These are phyloP conservation scores for Chionomys nivalis DNA, from an alignment of 2,113 vertebrate genomes.

Conservation along the genomic window DNA sequence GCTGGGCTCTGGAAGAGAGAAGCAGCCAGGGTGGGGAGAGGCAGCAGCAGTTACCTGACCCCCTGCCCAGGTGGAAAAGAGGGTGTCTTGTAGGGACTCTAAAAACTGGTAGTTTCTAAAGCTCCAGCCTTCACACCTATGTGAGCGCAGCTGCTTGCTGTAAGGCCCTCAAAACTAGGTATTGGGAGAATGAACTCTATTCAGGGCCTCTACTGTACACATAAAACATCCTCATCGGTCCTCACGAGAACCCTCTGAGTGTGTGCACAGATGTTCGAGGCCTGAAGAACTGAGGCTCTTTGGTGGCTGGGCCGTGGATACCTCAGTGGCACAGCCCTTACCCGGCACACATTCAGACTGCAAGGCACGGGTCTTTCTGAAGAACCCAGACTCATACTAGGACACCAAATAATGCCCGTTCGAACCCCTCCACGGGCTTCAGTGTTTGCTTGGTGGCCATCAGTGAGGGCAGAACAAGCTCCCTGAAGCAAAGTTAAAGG, in stretches of 20 bases:
- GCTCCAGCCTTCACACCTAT: background rate
- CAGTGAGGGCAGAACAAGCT: background rate
- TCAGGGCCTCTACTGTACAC: background rate
- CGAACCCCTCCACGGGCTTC: background rate
- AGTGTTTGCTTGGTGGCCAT: background rate
- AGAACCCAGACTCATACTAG: background rate
- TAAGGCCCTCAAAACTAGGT: background rate
- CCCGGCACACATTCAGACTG: background rate
- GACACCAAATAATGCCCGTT: background rate
- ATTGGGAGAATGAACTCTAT: background rate
- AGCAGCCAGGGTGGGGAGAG: background rate
- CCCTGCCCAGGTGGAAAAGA: background rate
- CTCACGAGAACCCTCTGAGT: background rate
- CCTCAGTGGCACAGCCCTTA: background rate
- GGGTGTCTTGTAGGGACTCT: background rate
- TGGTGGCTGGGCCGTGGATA: background rate
- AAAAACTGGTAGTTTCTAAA: background rate
- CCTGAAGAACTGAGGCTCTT: background rate
- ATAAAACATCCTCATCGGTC: background rate
- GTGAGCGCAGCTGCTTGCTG: background rate
- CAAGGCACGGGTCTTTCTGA: background rate
- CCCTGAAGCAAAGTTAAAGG: background rate
- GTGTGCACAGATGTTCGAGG: background rate
- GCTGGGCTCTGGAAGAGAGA: background rate
- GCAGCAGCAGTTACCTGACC: background rate